Base-by-base conservation (phyloP, 2,113 vertebrate species). In the Lanius collurio region DNA sequence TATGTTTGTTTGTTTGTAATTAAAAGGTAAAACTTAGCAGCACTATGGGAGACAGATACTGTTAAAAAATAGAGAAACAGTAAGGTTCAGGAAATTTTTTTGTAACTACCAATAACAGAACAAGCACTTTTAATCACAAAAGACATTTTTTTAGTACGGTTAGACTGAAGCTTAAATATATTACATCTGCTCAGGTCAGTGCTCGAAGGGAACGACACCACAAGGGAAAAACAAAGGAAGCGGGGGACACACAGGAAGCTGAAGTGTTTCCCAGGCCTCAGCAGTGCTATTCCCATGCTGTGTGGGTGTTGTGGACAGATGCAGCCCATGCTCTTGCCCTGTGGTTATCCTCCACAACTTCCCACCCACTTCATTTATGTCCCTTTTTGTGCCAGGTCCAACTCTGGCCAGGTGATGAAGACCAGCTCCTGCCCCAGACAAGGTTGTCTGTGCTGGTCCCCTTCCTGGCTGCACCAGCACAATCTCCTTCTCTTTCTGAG, bases 331-430 rank as follows among this genome's bases (percentile, higher is more conserved):
- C 33, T 86, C 35, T 83, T 68, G 44, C 46, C 37, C 23, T 92
- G 87, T 79, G 89, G 83, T 89, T 90, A 68, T n/a, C 62, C 57
- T 89, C 89, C 89, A 78, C 79, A 67, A 27, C 50, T 90, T 95
- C 78, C 78, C 79, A 76, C 41, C 59, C 7, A 4, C 41, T 71
- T 44, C 50, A n/a, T 64, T 76, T 83, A 86, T 53, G 37, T 39
- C 55, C 50, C 27, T 73, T 68, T 57, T 12, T 22, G 27, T 23
- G 55, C 39, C 71, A 73, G 92, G 46, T 83, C 73, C 37, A 83
- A 35, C 50, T 50, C 60, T 24, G 76, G 44, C n/a, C 3, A 7
- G 55, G 28, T 47, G 55, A 59, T 64, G 6, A 4, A 62, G 28
- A 33, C 67, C 65, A 70, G 22, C 26, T 52, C 37, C 35, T 90